Conservation (phyloP, 2,113 vertebrate species). For the Syrmaticus mikado region DNA sequence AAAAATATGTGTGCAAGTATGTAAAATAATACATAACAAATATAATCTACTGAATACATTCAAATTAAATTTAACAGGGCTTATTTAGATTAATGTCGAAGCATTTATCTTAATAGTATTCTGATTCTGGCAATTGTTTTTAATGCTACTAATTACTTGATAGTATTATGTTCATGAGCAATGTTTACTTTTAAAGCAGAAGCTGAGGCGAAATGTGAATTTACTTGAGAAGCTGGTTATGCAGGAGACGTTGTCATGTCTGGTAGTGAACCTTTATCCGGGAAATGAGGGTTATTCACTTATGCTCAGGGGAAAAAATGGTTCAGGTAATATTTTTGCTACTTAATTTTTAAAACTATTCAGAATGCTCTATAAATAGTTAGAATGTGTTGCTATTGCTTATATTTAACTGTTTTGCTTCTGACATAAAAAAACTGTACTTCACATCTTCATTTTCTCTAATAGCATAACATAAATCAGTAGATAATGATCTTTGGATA, state of each 20-base stretch:
- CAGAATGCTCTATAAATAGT: not conserved
- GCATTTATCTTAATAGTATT: not conserved
- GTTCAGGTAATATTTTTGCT: slow-evolving; percentile 86
- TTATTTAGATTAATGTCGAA: not conserved
- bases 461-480: accelerated
- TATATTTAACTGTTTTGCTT: not conserved
- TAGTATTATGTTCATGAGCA: slow-evolving; percentile 69
- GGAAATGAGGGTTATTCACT: slow-evolving; percentile 98
- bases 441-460: not conserved
- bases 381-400: not conserved
- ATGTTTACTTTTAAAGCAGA: slow-evolving; percentile 86
- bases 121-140: not conserved
- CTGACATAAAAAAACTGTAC: not conserved
- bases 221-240: slow-evolving; percentile 97
- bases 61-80: not conserved
- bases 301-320: slow-evolving; percentile 99
- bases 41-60: not conserved
- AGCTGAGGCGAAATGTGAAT: slow-evolving; percentile 98
- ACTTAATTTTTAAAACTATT: not conserved
- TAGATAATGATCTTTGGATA: not conserved
- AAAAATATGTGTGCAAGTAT: not conserved
- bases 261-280: slow-evolving; percentile 97
- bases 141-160: not conserved
- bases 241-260: slow-evolving; percentile 94
- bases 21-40: not conserved